Conservation (phyloP, 2,888 invertebrate genomes). For the Drosophila cognata region DNA sequence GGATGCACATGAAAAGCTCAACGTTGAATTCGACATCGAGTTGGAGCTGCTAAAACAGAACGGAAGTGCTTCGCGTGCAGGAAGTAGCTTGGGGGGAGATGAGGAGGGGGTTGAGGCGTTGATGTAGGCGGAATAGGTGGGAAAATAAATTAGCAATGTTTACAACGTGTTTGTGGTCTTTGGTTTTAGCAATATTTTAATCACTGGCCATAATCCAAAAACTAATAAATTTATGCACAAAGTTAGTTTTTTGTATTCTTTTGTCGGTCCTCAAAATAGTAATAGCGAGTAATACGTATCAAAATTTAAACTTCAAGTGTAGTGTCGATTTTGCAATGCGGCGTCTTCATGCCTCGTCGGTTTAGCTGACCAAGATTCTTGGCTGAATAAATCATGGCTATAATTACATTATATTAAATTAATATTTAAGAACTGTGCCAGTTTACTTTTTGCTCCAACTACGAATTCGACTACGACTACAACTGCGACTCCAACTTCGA, state of each 20-base stretch:
- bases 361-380: conserved; percentile 70
- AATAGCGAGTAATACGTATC: conserved; percentile 11
- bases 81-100: conserved; percentile 38
- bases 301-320: conserved; percentile 42
- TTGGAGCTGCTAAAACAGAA: conserved; percentile 58
- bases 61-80: conserved; percentile 71
- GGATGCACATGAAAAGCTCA: conserved; percentile 45
- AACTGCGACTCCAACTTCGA: conserved; percentile 11
- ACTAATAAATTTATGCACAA: conserved; percentile 63
- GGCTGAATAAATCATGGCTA: conserved; percentile 66
- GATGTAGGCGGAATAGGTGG: conserved; percentile 19
- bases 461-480: not conserved
- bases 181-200: conserved; percentile 33
- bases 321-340: conserved; percentile 54
- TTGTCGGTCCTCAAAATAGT: conserved; percentile 26
- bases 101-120: not conserved
- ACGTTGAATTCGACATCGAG: conserved; percentile 17
- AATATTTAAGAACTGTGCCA: conserved; percentile 66
- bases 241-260: not conserved
- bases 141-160: conserved; percentile 44
- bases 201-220: conserved; percentile 31
- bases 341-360: conserved; percentile 67
- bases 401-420: conserved; percentile 70
- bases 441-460: conserved; percentile 49
- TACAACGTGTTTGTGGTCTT: conserved; percentile 10